Base-by-base conservation (phyloP, 2,888 invertebrate species). In the Brachypalpus laphriformis region DNA sequence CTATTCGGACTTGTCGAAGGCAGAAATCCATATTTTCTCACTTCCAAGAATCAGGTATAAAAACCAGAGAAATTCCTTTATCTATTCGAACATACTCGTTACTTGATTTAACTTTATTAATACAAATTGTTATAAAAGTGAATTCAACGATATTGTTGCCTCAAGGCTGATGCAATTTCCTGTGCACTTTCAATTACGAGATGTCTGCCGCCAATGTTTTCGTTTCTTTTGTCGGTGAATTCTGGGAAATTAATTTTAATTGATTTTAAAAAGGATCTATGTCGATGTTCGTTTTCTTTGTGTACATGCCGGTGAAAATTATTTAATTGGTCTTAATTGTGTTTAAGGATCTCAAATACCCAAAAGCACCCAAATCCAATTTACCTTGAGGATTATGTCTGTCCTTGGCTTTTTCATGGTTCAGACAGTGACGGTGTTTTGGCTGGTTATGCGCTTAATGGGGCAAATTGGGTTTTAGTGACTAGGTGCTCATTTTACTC, bases 241-340 rank as follows among this genome's bases (percentile, higher is more conserved):
- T 37, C n/a, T 40, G 11, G 40, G 11, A 14, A 40, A 14, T n/a
- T 40, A 40, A n/a, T 14, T 6, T 40, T 40, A 40, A 40, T 40
- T 40, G 40, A 14, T 40, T 40, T 40, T 3, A 40, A n/a, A 37
- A 40, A 14, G 14, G 37, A 5, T n/a, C n/a, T 2, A 6, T 14
- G 40, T 14, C 2, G 61, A 25, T 40, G 25, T 28, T 61, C 47
- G 22, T 22, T 34, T 45, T 47, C n/a, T n/a, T 20, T 47, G n/a
- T n/a, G n/a, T 47, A 9, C 9, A 18, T 47, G 31, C 6, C 20
- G 18, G 18, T 63, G 20, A 4, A 31, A 31, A 16, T 57, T 31
- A 47, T 9, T 31, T 47, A 63, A 63, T 47, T 63, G 31, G 18
- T 31, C 45, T 45, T 63, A 63, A 63, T 63, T 63, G 45, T 28